phyloP scores from a whole-genome alignment of 1,140 invertebrate genomes.

The Drosophila pachea region DNA sequence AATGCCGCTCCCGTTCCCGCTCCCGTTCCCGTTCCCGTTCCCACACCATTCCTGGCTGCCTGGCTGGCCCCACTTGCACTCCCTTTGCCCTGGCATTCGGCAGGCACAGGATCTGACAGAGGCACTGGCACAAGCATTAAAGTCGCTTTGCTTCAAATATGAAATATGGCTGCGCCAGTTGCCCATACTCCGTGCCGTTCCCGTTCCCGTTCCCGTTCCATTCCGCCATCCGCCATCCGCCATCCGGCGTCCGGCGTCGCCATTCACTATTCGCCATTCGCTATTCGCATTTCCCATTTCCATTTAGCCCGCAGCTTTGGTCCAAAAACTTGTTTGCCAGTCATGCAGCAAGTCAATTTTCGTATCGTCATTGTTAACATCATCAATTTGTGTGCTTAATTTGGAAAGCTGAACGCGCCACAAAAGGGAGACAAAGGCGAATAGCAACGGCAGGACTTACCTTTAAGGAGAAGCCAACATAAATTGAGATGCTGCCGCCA shows the following conservation, averaged over 20 bases:
- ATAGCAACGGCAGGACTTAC: constrained; percentile 33
- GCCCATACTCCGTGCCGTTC: constrained; percentile 5
- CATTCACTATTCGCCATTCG: neutral
- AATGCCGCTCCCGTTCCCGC: neutral
- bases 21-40: constrained; percentile 28
- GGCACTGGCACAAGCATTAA: constrained; percentile 56
- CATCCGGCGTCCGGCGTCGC: neutral
- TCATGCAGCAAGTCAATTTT: constrained; percentile 67
- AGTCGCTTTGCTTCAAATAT: constrained; percentile 59
- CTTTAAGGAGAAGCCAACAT: constrained; percentile 62
- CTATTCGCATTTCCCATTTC: neutral
- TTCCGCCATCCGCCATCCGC: neutral
- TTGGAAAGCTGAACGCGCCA: constrained; percentile 73
- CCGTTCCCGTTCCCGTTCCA: neutral
- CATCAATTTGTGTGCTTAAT: constrained; percentile 77
- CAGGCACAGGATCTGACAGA: neutral
- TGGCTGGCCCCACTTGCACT: constrained; percentile 48
- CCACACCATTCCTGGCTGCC: constrained; percentile 43
- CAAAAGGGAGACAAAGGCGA: constrained; percentile 57
- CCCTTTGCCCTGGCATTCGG: constrained; percentile 17
- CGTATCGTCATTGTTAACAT: constrained; percentile 76
- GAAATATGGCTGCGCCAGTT: constrained; percentile 64
- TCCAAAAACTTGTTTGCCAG: constrained; percentile 67
- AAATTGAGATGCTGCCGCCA: constrained; percentile 69
- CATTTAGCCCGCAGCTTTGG: constrained; percentile 17